Evolutionary conservation across 2,888 invertebrate genomes (phyloP).

Genomic region (Dryocosmus kuriphilus): DNA sequence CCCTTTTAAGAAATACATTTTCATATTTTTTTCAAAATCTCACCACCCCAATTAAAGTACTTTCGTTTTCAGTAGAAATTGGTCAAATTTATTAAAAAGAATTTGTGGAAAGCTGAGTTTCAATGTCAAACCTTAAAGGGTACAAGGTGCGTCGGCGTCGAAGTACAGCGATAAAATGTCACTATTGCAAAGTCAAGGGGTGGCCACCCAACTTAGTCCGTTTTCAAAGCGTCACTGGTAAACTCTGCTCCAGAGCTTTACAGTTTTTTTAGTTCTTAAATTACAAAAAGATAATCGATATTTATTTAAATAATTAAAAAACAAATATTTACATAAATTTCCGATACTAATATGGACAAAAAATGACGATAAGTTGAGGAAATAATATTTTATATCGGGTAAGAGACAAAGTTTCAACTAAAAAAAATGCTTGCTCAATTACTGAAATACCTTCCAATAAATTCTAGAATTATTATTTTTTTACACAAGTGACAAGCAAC

Average conservation of each 20-base stretch:
- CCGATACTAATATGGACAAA: not conserved
- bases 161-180: slow-evolving; percentile 1
- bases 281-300: not conserved
- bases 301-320: not conserved
- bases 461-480: not conserved
- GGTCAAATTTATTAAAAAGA: not conserved
- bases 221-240: slow-evolving; percentile 12
- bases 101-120: not conserved
- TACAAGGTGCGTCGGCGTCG: slow-evolving; percentile 14
- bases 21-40: too few species aligned
- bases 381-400: not conserved
- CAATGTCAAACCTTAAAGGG: not conserved
- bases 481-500: not conserved
- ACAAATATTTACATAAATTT: not conserved
- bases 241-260: not conserved
- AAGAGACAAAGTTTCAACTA: not conserved
- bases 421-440: not conserved
- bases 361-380: slow-evolving; percentile 7
- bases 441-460: not conserved
- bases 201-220: slow-evolving; percentile 19
- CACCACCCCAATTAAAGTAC: too few species aligned
- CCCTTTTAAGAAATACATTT: too few species aligned
- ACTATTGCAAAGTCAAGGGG: slow-evolving; percentile 12
- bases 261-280: not conserved
- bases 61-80: not conserved